These are phyloP conservation scores for Drosophila nigricruria DNA, from an alignment of 2,888 invertebrate species.

Conservation along the genomic window DNA sequence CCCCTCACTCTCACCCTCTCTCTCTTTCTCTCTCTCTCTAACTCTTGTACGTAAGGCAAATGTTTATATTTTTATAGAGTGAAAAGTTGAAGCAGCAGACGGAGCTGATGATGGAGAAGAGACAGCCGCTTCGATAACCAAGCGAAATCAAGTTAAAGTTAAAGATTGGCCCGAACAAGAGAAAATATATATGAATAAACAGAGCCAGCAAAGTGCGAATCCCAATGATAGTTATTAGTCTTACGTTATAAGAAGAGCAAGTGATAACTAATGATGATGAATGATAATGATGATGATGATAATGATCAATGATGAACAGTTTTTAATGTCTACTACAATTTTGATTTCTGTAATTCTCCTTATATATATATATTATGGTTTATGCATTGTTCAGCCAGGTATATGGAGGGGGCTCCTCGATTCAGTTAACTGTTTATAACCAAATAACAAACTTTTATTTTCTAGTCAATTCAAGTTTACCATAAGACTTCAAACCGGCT, in stretches of 20 bases:
- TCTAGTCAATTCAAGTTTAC: constrained; percentile 63
- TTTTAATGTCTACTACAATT: constrained; percentile 53
- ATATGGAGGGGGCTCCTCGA: constrained; percentile 6
- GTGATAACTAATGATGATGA: constrained; percentile 69
- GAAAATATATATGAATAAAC: constrained; percentile 9
- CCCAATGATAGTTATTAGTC: constrained; percentile 79
- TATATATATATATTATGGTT: constrained; percentile 7
- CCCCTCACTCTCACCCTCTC: background rate
- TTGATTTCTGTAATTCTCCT: constrained; percentile 38
- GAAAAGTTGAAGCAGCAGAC: constrained; percentile 13
- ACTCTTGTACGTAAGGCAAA: constrained; percentile 37
- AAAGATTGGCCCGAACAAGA: constrained; percentile 38
- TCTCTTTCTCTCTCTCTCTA: background rate
- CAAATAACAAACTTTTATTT: constrained; percentile 44
- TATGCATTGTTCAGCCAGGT: constrained; percentile 42
- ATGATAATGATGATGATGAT: constrained; percentile 26
- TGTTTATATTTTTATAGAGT: constrained; percentile 72
- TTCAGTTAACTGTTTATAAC: background rate
- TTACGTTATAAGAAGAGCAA: constrained; percentile 75
- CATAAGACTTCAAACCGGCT: constrained; percentile 39
- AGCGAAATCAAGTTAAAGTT: constrained; percentile 21
- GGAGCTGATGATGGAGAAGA: background rate
- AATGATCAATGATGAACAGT: constrained; percentile 36
- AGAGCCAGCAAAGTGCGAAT: constrained; percentile 63
- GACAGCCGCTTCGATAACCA: constrained; percentile 6